These are phyloP conservation scores for Pararge aegeria DNA, from an alignment of 1,140 invertebrate genomes.

Conservation along the genomic window DNA sequence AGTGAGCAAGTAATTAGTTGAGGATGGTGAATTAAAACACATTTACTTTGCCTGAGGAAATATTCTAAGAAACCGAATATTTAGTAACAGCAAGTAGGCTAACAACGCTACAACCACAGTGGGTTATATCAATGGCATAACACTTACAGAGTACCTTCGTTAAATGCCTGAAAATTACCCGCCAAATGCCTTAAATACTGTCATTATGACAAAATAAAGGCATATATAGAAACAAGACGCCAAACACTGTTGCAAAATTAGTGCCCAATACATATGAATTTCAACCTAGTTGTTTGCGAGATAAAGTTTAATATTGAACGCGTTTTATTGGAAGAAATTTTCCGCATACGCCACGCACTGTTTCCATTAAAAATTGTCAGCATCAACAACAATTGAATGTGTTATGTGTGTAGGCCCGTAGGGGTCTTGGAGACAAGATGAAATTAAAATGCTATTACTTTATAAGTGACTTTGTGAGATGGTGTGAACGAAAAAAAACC, in stretches of 20 bases:
- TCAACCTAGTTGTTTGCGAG: not conserved
- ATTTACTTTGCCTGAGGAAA: no score
- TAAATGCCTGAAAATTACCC: conserved; percentile 9
- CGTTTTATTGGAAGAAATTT: conserved; percentile 26
- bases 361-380: conserved; percentile 55
- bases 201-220: conserved; percentile 23
- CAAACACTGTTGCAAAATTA: conserved; percentile 7
- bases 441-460: not conserved
- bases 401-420: conserved; percentile 12
- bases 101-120: not conserved
- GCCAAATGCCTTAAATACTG: conserved; percentile 11
- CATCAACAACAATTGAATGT: conserved; percentile 38
- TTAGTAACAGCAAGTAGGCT: no score
- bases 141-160: not conserved
- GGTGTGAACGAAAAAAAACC: not conserved
- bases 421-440: conserved; percentile 5
- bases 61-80: no score
- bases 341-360: conserved; percentile 52
- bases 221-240: conserved; percentile 13
- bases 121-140: not conserved
- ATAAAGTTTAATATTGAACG: conserved; percentile 5
- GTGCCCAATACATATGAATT: not conserved
- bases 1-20: no score
- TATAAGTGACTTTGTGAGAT: no score
- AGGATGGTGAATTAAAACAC: no score